A percentile compares a stretch with the other conserved stretches of the same genome.
These are phyloP conservation scores for Lamellibrachia satsuma DNA, from an alignment of 2,888 invertebrate genomes.

Conservation along the genomic window DNA sequence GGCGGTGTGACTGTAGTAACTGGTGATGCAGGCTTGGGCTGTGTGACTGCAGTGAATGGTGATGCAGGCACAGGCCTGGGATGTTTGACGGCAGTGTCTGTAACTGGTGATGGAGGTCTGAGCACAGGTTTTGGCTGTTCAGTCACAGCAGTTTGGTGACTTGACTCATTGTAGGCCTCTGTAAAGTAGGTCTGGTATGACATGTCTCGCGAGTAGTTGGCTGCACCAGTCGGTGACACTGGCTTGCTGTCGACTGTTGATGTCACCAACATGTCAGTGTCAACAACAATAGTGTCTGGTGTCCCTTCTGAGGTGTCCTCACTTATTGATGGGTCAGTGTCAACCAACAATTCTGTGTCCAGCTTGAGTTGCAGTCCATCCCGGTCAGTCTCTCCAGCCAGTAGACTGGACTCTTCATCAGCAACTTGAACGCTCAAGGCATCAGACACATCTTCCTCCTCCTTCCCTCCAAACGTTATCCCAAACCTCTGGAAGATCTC, in stretches of 20 bases:
- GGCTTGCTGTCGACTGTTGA: background rate
- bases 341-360: background rate
- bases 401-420: background rate
- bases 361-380: background rate
- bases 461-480: constrained; percentile 24
- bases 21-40: background rate
- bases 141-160: background rate
- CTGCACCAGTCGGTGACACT: background rate
- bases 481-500: constrained; percentile 37
- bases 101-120: background rate
- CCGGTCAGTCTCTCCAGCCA: background rate
- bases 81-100: background rate
- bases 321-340: background rate
- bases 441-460: background rate
- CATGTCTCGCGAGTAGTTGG: background rate
- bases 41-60: background rate
- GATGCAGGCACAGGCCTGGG: background rate
- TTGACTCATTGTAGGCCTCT: background rate
- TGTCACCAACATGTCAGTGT: background rate
- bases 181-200: background rate
- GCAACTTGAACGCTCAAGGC: background rate
- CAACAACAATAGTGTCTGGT: background rate
- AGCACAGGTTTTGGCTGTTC: background rate
- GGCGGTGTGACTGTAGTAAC: too few species aligned
- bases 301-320: background rate